A percentile compares a stretch with the other conserved stretches of the same genome.
phyloP scores from a whole-genome alignment of 2,888 invertebrate genomes.

The Lamellibrachia columna region DNA sequence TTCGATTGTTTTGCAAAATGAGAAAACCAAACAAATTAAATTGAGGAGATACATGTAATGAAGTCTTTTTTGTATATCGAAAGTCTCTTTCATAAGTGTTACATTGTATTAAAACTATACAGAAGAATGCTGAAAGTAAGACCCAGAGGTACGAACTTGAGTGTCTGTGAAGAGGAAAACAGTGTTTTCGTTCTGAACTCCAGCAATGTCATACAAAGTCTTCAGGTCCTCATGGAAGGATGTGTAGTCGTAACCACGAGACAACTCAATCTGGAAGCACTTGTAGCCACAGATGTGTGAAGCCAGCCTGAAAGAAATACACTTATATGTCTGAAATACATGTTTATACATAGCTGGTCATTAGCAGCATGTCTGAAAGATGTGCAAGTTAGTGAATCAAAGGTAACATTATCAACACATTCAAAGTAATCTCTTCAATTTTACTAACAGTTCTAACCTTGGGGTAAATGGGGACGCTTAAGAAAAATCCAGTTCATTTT shows the following conservation, averaged over 20 bases:
- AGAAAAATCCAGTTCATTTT: not conserved
- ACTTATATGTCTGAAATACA: not conserved
- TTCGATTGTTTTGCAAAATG: no score
- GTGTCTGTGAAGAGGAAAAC: slow-evolving; percentile 90
- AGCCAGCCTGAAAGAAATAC: slow-evolving; percentile 56
- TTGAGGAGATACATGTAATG: no score
- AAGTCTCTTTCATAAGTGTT: no score
- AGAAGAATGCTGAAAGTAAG: not conserved
- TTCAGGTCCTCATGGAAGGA: slow-evolving; percentile 88
- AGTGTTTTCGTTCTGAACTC: slow-evolving; percentile 77
- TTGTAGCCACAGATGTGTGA: slow-evolving; percentile 69
- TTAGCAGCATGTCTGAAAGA: no score
- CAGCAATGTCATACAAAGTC: slow-evolving; percentile 81
- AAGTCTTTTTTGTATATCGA: no score
- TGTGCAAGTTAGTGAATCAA: no score
- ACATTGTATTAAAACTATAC: not conserved
- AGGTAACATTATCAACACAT: not conserved
- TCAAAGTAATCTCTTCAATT: not conserved
- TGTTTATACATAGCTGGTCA: not conserved
- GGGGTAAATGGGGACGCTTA: not conserved
- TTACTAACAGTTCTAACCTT: not conserved
- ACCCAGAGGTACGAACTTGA: slow-evolving; percentile 63
- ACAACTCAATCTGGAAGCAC: slow-evolving; percentile 88
- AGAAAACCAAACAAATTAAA: no score
- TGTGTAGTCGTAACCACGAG: slow-evolving; percentile 82